Base-by-base conservation (phyloP, 2,113 vertebrate species). In the Lagenorhynchus albirostris region DNA sequence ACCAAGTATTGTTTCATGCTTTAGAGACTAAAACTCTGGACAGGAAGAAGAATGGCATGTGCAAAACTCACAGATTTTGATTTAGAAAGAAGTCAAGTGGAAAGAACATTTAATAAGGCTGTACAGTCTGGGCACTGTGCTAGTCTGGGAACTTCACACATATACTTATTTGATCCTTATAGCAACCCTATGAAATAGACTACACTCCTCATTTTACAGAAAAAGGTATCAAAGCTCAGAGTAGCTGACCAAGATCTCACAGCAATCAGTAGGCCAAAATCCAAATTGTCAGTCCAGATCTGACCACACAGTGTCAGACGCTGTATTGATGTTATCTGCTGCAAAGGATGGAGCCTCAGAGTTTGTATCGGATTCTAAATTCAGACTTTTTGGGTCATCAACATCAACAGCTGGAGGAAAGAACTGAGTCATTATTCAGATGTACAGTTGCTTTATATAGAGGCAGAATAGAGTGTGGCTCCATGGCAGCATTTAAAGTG, bases 401-500 rank as follows among this genome's bases (percentile, higher is more conserved):
- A 23, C 92, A 97, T 90, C 92, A 97, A 93, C 93, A 97, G 96
- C 86, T 97, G 89, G 79, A 97, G 33, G 26, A 62, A 94, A 94
- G 94, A 95, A 91, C 67, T 89, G 88, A 97, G 82, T 96, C 82
- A 97, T 93, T 98, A 97, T 92, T 96, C 77, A 97, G 65, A 97
- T 94, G 47, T 85, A 83, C 63, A 44, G n/a, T 85, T 95, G 58
- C 83, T 90, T 97, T 96, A 85, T 90, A 95, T 62, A 77, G 73
- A 98, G 58, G 7, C 38, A 90, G 86, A 97, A 76, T 71, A 97
- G 82, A 92, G 70, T 70, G 17, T 84, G 93, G 33, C 26, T 93
- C 50, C 94, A 25, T 71, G 58, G 65, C 41, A 73, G 13, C 44
- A 77, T 96, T 89, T 87, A 95, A 97, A 93, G 82, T 31, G 23